A percentile compares a stretch with the other conserved stretches of the same genome.
Conservation (phyloP, 2,888 invertebrate species). For the Pollenia angustigena region DNA sequence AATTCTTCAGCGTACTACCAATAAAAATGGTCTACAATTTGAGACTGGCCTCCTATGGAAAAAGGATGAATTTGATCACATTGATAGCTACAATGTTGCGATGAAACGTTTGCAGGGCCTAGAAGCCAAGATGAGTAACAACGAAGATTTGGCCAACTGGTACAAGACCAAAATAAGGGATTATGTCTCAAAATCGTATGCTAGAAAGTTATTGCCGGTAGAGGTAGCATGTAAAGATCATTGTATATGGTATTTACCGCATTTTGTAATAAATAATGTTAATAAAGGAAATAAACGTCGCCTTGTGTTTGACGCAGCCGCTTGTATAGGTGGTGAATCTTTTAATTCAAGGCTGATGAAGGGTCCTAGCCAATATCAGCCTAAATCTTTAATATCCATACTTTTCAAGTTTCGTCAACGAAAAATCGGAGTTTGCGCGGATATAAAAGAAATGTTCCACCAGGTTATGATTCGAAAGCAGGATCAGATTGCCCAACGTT, state of each 20-base stretch:
- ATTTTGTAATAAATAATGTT: constrained; percentile 55
- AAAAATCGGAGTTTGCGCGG: constrained; percentile 61
- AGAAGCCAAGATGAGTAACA: constrained; percentile 52
- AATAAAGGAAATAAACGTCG: constrained; percentile 56
- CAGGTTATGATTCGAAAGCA: constrained; percentile 45
- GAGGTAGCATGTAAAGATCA: neutral
- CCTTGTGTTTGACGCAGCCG: constrained; percentile 48
- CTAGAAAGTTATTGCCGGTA: constrained; percentile 33
- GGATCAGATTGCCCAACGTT: constrained; percentile 59
- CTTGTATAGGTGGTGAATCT: constrained; percentile 39
- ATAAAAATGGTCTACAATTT: constrained; percentile 25
- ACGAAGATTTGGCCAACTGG: constrained; percentile 38
- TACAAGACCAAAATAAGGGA: constrained; percentile 2
- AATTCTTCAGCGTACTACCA: constrained; percentile 43
- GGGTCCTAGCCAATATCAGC: constrained; percentile 62
- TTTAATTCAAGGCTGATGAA: constrained; percentile 59
- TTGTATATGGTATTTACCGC: constrained; percentile 29
- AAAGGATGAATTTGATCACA: constrained; percentile 19
- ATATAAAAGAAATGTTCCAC: constrained; percentile 57
- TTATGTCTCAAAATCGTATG: constrained; percentile 1
- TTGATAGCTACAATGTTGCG: constrained; percentile 48
- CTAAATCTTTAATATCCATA: constrained; percentile 59
- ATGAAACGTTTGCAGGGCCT: constrained; percentile 41
- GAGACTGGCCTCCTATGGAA: constrained; percentile 57
- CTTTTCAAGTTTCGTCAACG: constrained; percentile 67